Evolutionary conservation across 2,888 invertebrate species (phyloP).

Genomic region (Metellina segmentata): DNA sequence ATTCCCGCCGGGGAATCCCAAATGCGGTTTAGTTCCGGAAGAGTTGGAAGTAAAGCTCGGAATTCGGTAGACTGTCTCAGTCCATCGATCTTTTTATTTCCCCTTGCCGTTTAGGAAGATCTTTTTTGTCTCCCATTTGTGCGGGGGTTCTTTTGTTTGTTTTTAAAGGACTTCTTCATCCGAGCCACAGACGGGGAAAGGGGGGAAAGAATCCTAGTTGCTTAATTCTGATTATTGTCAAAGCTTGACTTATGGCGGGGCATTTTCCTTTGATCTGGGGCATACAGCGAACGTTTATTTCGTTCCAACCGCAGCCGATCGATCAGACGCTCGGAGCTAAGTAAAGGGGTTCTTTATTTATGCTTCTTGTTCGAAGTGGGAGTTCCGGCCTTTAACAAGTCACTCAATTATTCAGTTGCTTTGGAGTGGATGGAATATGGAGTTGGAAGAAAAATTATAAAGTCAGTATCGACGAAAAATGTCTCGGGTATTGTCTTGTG

Average conservation of each 20-base stretch:
- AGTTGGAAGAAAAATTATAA: background rate
- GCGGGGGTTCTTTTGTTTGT: background rate
- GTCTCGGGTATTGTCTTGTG: background rate
- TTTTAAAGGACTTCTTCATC: constrained; percentile 5
- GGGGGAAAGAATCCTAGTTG: background rate
- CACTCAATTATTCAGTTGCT: background rate
- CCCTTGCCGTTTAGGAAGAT: background rate
- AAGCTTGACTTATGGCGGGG: background rate
- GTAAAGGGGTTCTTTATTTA: background rate
- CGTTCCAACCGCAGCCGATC: background rate
- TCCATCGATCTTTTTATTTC: constrained; percentile 16
- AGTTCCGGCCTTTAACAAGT: background rate
- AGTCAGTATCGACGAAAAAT: background rate
- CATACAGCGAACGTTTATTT: background rate
- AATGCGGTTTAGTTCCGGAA: constrained; percentile 45
- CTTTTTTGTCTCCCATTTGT: background rate
- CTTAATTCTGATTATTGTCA: background rate
- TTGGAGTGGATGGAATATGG: background rate
- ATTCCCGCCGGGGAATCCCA: background rate
- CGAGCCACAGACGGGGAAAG: background rate
- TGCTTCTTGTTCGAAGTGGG: background rate
- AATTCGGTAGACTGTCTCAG: background rate
- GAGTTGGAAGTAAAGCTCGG: constrained; percentile 9
- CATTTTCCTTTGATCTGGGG: background rate
- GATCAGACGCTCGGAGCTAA: background rate